Base-by-base conservation (phyloP, 2,797 vertebrate species). In the Onychomys arenicola region DNA sequence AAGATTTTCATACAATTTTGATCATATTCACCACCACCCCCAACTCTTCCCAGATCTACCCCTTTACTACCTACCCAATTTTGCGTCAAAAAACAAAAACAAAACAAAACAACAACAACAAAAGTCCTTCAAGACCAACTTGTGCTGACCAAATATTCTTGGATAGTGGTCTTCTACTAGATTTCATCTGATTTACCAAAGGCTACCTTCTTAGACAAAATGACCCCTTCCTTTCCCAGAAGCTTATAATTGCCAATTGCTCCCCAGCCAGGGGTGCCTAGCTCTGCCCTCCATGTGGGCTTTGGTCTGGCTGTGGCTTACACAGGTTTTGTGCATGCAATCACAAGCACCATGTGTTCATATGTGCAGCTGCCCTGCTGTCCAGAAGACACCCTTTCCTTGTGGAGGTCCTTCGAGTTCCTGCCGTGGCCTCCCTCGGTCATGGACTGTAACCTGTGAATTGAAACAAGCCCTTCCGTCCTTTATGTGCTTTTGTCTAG, bases 381-480 rank as follows among this genome's bases (percentile, higher is more conserved):
- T n/a, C 61, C 19, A 34, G 43, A 7, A 10, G 1, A 67, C 29
- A 49, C 32, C 13, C 17, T 85, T 1, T n/a, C 61, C 52, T 37
- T 14, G 6, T 21, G 3, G 12, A 14, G 34, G n/a, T 5, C 34
- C 34, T 37, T 25, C 23, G 19, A 27, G 46, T 10, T n/a, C 67
- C 65, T 57, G 34, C 85, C 0, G 1, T 40, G 34, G 12, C 67
- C n/a, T 71, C 49, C 84, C 34, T 71, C 21, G 27, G 23, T 27
- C 34, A 17, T 3, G 0, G 23, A 37, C 63, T 27, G 1, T 17
- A n/a, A 52, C 12, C 19, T 7, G 2, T 7, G 8, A 87, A 2
- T 16, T 73, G 67, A 29, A 17, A 87, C 49, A 55, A 87, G 16
- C 46, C 34, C 21, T 27, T 14, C 34, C 63, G 63, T 46, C 6